Evolutionary conservation across 2,113 vertebrate species (phyloP).

Genomic region (Sitta europaea): DNA sequence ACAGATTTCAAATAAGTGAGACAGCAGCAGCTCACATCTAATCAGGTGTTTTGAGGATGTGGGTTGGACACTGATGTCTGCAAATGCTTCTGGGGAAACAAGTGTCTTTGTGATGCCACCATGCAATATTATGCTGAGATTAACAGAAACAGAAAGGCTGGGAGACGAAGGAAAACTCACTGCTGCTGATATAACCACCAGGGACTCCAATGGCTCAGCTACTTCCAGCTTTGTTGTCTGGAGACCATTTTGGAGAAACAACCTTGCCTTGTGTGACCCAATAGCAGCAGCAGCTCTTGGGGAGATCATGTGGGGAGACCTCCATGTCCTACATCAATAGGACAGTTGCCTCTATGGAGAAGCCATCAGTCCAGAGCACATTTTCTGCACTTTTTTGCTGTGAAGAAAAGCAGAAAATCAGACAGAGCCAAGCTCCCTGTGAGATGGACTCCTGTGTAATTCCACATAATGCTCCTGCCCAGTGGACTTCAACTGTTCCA

Average conservation of each 20-base stretch:
- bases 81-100: neutral
- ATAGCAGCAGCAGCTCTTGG: neutral
- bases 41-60: neutral
- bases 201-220: neutral
- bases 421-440: fast-evolving
- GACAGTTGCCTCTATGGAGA: neutral
- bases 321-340: neutral
- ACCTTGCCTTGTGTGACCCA: neutral
- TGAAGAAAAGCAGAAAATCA: neutral
- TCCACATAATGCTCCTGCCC: neutral
- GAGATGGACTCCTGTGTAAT: fast-evolving
- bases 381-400: neutral
- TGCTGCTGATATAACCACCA: neutral
- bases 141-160: neutral
- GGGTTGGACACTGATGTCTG: neutral
- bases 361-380: neutral
- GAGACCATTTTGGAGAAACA: neutral
- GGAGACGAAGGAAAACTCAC: neutral
- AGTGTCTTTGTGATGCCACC: neutral
- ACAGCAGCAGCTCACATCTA: neutral
- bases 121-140: neutral
- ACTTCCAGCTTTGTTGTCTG: neutral
- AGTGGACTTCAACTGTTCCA: neutral
- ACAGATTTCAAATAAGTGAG: neutral
- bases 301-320: fast-evolving